Conservation (phyloP, 64 coral and sea anemone genomes). For the Porites lutea region DNA sequence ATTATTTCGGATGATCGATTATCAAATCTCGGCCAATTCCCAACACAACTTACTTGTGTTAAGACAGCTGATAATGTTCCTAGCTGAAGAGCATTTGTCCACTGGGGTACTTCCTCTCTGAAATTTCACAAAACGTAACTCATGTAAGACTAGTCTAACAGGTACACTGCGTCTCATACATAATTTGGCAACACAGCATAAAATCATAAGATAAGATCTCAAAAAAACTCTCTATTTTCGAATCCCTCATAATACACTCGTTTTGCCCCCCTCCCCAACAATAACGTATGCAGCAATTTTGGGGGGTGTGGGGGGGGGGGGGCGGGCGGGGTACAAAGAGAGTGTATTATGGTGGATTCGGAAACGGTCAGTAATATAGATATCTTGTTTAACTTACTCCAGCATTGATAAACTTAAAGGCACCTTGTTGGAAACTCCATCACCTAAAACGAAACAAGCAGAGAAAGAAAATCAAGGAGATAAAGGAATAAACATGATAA, state of each 20-base stretch:
- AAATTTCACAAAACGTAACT: background rate
- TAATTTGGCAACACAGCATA: background rate
- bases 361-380: background rate
- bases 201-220: too few species aligned
- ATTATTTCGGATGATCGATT: too few species aligned
- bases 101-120: conserved; percentile 49
- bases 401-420: background rate
- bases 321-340: too few species aligned
- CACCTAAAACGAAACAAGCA: background rate
- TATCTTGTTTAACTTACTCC: background rate
- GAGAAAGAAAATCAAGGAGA: background rate
- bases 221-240: background rate
- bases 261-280: too few species aligned
- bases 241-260: too few species aligned
- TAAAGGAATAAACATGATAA: too few species aligned
- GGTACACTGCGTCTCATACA: too few species aligned
- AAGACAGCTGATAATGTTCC: conserved; percentile 49
- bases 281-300: too few species aligned
- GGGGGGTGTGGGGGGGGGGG: too few species aligned
- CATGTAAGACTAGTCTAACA: too few species aligned
- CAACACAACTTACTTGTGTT: conserved; percentile 34
- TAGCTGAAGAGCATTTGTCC: conserved; percentile 53
- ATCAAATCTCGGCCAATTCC: too few species aligned
- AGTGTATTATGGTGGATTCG: too few species aligned
- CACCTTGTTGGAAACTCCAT: background rate